Conservation (phyloP, 1,140 invertebrate species). For the Alviniconcha marisindica region DNA sequence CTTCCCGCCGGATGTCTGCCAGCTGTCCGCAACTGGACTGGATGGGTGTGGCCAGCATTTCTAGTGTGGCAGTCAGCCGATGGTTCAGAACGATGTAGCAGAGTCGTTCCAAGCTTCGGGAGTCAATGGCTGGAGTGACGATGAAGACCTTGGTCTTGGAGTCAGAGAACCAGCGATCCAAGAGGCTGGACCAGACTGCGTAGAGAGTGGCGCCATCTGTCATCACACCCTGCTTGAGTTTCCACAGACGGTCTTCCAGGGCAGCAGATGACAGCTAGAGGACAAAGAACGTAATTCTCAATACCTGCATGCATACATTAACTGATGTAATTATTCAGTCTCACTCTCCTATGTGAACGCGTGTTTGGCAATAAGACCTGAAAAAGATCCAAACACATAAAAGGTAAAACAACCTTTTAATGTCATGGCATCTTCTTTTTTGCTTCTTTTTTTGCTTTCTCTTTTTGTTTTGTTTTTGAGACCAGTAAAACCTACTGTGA, state of each 20-base stretch:
- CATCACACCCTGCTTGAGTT: conserved; percentile 44
- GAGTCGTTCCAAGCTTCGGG: conserved; percentile 54
- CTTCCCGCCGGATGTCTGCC: conserved; percentile 54
- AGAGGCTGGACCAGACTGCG: conserved; percentile 60
- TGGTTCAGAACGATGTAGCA: conserved; percentile 60
- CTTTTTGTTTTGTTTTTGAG: background rate
- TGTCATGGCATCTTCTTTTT: no score
- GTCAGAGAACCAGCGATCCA: conserved; percentile 61
- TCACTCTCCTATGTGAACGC: no score
- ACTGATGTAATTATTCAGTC: no score
- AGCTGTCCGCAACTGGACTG: conserved; percentile 51
- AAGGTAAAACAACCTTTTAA: no score
- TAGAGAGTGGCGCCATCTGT: conserved; percentile 51
- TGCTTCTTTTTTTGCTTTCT: background rate
- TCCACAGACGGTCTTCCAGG: conserved; percentile 43
- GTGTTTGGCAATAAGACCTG: no score
- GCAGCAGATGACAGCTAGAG: conserved; percentile 25
- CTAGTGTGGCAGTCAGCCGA: conserved; percentile 57
- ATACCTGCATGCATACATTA: no score
- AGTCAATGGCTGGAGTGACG: conserved; percentile 62
- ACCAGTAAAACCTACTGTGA: background rate
- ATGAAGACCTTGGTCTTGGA: conserved; percentile 58
- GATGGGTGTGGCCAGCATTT: conserved; percentile 58
- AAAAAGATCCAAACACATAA: no score
- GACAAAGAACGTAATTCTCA: no score